Evolutionary conservation across 37 sponge, comb jelly and placozoan genomes (phyloP), one percentile per base, ranked within the genome.

Genomic region (Eunapius fragilis): DNA sequence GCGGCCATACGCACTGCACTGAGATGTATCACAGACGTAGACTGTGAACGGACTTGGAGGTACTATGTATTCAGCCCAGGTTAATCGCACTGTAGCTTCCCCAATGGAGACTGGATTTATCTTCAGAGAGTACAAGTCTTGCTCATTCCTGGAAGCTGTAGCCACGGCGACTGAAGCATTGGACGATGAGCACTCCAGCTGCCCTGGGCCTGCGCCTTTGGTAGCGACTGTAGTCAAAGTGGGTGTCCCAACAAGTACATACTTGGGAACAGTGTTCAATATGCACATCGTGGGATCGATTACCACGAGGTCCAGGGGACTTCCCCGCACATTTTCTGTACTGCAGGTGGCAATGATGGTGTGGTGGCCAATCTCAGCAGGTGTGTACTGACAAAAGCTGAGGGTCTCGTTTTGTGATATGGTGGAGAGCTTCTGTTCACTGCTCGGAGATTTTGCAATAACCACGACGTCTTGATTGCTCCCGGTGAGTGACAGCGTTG

Each of bases 11-110:
- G 88, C 92, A 79, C 76, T 92, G 45, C 87, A 91, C 71, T 85
- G 82, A 41, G 85, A 72, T 41, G 94, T 87, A 87, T 96, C 94
- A 88, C 94, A 90, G 13, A 96, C 96, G 33, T 31, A 80, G 14
- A 96, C 68, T n/a, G 27, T 74, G 77, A 84, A 85, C 22, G 96
- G 96, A 0, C 78, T 83, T 27, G 35, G 27, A 26, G 87, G 24
- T 12, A 91, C 5, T 25, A 0, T 31, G 3, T 23, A 30, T 48
- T 83, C 87, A 79, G 80, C 33, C 84, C 87, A 91, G 10, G 49
- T 72, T 14, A 91, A 25, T 0, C 25, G 26, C 31, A 91, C 28
- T 22, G 72, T 72, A 10, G 87, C 50, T 25, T 82, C 87, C 34
- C 91, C 91, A 49, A 86, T 74, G 32, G 70, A 27, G 30, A 72